Evolutionary conservation across 2,113 vertebrate genomes (phyloP), one percentile per base, ranked within the genome.

Genomic region (Chaetops frenatus): DNA sequence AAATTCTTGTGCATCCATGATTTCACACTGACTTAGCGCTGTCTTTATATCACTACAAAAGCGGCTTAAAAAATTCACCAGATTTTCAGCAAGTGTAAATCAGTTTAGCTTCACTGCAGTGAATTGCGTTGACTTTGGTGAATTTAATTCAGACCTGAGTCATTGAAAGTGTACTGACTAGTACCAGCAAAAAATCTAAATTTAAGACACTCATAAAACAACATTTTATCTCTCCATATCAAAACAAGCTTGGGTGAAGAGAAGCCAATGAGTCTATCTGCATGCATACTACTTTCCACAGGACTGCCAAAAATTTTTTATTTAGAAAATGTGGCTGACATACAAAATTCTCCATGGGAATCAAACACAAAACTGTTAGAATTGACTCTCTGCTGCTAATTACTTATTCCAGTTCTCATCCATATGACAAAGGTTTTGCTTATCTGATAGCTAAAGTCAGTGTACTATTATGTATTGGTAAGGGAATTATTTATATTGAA

Each of bases 401-500:
- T 60, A 61, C 15, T 48, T 69, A 70, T 88, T 94, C 74, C 31
- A 48, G 7, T 45, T 90, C 45, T 85, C 50, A 90, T 51, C 38
- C 24, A 10, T 19, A 44, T 19, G 33, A 65, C 51, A 66, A 65
- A 36, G 15, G 23, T 64, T 93, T 92, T 38, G 19, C 45, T 94
- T 83, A 72, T 50, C 27, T 23, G 5, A 40, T 51, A 73, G 38
- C 45, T 70, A 57, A n/a, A 71, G 6, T 31, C 45, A 73, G 7
- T 28, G 54, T 64, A 38, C 15, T 74, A 48, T 44, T 42, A 86
- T 4, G 8, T 44, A 56, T 25, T 42, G 31, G n/a, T 64, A 80
- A 94, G 57, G 35, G 9, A 79, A 89, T 92, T 74, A 83, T 57
- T 95, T 96, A 58, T 84, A 92, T 81, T 89, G 40, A 94, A 90